Evolutionary conservation across 2,797 vertebrate genomes (phyloP).

Genomic region (Babyrousa celebensis): DNA sequence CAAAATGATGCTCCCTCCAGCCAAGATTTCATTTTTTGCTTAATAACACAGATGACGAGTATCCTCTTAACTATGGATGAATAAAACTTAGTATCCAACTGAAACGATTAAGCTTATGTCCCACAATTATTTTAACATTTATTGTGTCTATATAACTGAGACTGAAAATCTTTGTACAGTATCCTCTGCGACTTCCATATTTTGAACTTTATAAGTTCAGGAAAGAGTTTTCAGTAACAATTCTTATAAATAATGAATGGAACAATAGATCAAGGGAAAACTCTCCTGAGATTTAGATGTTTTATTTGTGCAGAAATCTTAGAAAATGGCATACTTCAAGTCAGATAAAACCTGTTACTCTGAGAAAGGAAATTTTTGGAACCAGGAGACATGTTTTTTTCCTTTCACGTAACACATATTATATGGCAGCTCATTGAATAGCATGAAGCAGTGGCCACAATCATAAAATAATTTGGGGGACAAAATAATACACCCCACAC

Average conservation of each 20-base stretch:
- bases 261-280: not conserved
- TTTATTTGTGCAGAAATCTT: not conserved
- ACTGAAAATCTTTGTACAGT: not conserved
- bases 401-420: not conserved
- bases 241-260: not conserved
- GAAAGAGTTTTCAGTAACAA: not conserved
- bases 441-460: not conserved
- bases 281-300: not conserved
- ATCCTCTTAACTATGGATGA: not conserved
- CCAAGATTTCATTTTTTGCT: not conserved
- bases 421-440: not conserved
- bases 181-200: not conserved
- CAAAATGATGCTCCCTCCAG: not conserved
- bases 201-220: not conserved
- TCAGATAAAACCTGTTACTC: not conserved
- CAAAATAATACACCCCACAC: not conserved
- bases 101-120: not conserved
- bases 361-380: not conserved
- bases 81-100: not conserved
- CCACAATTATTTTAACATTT: not conserved
- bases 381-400: not conserved
- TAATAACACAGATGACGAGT: not conserved
- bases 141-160: not conserved
- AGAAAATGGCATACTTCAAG: not conserved
- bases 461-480: slow-evolving; percentile 12